Evolutionary conservation across 2,888 invertebrate genomes (phyloP).

Genomic region (Ichneumoninae sp.): DNA sequence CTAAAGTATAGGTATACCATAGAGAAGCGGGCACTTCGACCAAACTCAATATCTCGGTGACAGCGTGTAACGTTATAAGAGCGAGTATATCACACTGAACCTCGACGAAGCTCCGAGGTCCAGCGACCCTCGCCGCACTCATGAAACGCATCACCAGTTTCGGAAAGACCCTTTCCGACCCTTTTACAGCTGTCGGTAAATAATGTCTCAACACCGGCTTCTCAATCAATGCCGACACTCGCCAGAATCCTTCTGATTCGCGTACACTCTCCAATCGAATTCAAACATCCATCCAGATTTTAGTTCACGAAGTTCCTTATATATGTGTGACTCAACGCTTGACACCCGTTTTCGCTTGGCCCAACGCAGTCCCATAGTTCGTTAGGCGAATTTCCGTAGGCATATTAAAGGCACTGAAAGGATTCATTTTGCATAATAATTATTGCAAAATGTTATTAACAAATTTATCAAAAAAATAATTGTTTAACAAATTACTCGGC

Average conservation of each 20-base stretch:
- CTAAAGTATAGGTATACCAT: slow-evolving; percentile 11
- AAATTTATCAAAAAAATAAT: too few relatives aligned
- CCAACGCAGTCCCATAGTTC: neutral
- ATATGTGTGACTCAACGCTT: neutral
- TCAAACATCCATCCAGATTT: neutral
- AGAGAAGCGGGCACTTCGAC: slow-evolving; percentile 34
- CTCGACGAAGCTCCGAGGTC: neutral
- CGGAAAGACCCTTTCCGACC: too few relatives aligned
- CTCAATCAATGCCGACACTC: neutral
- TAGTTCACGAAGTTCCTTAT: neutral
- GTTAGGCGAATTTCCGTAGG: neutral
- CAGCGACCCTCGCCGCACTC: neutral
- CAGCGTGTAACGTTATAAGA: slow-evolving; percentile 35
- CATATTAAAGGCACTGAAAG: too few relatives aligned
- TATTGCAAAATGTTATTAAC: too few relatives aligned
- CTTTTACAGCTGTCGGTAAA: neutral
- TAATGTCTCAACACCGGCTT: neutral
- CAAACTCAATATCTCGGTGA: slow-evolving; percentile 56
- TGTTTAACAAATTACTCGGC: too few relatives aligned
- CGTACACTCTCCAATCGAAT: neutral
- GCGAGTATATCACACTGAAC: neutral
- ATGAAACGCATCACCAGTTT: neutral
- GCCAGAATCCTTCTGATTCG: neutral
- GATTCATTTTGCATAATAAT: too few relatives aligned
- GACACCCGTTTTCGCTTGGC: neutral